Evolutionary conservation across 2,888 invertebrate species (phyloP).

Genomic region (Hipparchia sbordonii): DNA sequence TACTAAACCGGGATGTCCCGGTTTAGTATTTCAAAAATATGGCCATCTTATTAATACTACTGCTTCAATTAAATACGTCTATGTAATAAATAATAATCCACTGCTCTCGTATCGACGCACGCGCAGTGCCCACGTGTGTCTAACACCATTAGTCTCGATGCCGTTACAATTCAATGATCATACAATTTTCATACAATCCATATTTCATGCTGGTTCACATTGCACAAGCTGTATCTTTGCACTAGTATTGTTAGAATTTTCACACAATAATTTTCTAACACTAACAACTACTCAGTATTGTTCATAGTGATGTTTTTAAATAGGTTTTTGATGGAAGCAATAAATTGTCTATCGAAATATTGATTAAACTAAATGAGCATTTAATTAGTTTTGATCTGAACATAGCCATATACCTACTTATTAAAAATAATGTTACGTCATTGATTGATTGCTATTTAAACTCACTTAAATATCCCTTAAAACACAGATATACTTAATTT

Average conservation of each 20-base stretch:
- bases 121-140: slow-evolving; percentile 13
- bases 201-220: slow-evolving; percentile 27
- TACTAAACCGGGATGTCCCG: background rate
- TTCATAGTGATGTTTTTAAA: background rate
- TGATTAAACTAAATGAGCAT: background rate
- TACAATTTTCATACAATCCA: slow-evolving; percentile 25
- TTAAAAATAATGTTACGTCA: background rate
- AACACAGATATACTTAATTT: too few species aligned
- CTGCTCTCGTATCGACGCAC: slow-evolving; percentile 22
- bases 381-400: background rate
- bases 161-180: slow-evolving; percentile 31
- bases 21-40: background rate
- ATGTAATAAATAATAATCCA: slow-evolving; percentile 16
- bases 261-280: slow-evolving; percentile 30
- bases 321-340: background rate
- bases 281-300: slow-evolving; percentile 4
- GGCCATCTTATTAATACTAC: background rate
- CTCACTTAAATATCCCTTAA: too few species aligned
- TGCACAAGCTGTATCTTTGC: slow-evolving; percentile 24
- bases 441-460: too few species aligned
- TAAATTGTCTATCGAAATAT: background rate
- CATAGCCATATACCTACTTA: background rate
- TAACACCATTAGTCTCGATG: slow-evolving; percentile 22
- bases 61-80: slow-evolving; percentile 10
- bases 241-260: slow-evolving; percentile 27